A percentile compares a stretch with the other conserved stretches of the same genome.
Evolutionary conservation across 2,797 vertebrate species (phyloP).

Genomic region (Erethizon dorsatum): DNA sequence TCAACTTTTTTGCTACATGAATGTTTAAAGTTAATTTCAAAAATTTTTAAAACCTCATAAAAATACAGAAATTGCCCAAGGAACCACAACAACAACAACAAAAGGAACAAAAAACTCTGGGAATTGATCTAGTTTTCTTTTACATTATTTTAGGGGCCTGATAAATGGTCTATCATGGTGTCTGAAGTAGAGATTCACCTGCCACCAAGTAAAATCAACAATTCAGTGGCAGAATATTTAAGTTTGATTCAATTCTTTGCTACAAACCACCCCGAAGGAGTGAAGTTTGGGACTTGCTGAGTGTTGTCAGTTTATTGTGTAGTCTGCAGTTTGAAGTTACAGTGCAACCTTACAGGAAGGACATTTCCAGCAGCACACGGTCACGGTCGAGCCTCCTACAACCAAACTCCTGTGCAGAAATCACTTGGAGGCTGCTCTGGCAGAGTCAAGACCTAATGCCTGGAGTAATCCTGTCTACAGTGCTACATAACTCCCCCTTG

Average conservation of each 20-base stretch:
- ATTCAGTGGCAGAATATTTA: conserved; percentile 72
- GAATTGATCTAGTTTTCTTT: conserved; percentile 53
- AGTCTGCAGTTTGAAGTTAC: neutral
- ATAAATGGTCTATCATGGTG: conserved; percentile 44
- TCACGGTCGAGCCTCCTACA: neutral
- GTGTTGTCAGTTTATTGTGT: neutral
- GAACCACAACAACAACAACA: neutral
- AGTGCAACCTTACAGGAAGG: conserved; percentile 31
- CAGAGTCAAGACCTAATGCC: conserved; percentile 31
- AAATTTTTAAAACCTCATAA: conserved; percentile 46
- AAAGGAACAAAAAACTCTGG: conserved; percentile 29
- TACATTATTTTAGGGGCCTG: conserved; percentile 66
- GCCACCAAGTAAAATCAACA: conserved; percentile 78
- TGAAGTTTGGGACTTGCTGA: neutral
- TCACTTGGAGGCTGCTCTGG: conserved; percentile 55
- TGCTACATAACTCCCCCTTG: neutral
- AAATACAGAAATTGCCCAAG: conserved; percentile 40
- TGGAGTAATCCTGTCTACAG: conserved; percentile 30
- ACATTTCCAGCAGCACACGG: neutral
- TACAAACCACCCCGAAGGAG: conserved; percentile 15
- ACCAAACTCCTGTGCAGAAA: conserved; percentile 36
- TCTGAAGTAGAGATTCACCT: conserved; percentile 71
- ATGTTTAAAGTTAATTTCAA: conserved; percentile 65
- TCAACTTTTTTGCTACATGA: conserved; percentile 7
- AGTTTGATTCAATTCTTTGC: conserved; percentile 53